phyloP scores from a whole-genome alignment of 2,113 vertebrate species.

The Nibea albiflora region DNA sequence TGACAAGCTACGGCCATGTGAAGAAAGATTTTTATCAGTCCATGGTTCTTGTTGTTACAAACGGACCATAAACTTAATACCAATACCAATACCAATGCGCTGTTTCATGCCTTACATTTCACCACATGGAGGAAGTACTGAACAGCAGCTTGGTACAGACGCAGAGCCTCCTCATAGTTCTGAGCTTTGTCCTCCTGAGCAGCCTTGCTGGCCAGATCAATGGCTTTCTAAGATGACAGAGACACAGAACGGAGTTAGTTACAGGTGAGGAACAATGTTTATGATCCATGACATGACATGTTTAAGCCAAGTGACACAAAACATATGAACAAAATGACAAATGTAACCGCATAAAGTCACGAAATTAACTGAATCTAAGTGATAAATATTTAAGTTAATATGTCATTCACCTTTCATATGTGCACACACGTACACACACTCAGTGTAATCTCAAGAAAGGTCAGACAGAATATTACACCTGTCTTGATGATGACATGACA shows the following conservation, averaged over 20 bases:
- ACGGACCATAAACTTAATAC: background rate
- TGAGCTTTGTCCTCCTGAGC: slow-evolving; percentile 96
- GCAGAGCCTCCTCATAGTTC: slow-evolving; percentile 95
- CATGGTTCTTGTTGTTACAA: background rate
- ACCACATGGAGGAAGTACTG: slow-evolving; percentile 97
- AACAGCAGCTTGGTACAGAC: slow-evolving; percentile 93
- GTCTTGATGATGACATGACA: slow-evolving; percentile 11
- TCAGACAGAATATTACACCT: background rate
- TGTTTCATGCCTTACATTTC: slow-evolving; percentile 89
- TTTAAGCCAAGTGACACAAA: slow-evolving; percentile 1
- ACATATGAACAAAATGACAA: background rate
- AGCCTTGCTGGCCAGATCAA: slow-evolving; percentile 95
- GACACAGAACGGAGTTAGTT: slow-evolving; percentile 3
- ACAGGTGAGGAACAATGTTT: background rate
- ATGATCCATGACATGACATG: background rate
- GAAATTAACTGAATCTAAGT: background rate
- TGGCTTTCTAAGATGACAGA: slow-evolving; percentile 91
- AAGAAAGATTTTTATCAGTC: background rate
- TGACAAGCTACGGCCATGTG: background rate
- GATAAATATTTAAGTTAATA: background rate
- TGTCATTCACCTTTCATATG: background rate
- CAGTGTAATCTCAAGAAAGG: background rate
- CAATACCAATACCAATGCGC: background rate
- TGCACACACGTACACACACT: background rate
- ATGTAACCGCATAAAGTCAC: background rate